A percentile compares a stretch with the other conserved stretches of the same genome.
These are phyloP conservation scores for Camarhynchus parvulus DNA, from an alignment of 2,113 vertebrate species.

Conservation along the genomic window DNA sequence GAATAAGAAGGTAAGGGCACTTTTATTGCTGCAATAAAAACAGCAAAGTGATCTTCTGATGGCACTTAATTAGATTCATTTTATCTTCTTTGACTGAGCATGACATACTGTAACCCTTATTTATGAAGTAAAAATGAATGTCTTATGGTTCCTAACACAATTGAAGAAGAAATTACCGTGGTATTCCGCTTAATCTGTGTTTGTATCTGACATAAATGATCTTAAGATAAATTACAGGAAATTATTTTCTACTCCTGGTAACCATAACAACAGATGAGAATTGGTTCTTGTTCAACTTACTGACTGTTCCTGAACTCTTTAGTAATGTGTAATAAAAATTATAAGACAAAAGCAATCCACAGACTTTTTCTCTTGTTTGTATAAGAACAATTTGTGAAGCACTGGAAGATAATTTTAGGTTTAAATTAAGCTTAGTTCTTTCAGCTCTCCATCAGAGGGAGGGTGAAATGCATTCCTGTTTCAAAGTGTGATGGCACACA, in stretches of 20 bases:
- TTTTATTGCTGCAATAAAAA: constrained; percentile 72
- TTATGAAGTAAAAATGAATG: constrained; percentile 74
- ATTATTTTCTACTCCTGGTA: constrained; percentile 76
- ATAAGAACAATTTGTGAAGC: background rate
- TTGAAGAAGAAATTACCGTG: constrained; percentile 67
- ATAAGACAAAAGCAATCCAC: constrained; percentile 2
- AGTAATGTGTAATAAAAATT: constrained; percentile 26
- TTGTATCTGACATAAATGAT: constrained; percentile 75
- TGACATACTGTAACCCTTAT: constrained; percentile 72
- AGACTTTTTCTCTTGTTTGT: background rate
- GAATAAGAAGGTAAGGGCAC: constrained; percentile 73
- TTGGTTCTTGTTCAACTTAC: constrained; percentile 61
- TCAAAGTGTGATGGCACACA: background rate
- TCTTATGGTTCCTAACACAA: constrained; percentile 67
- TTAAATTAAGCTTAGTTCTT: background rate
- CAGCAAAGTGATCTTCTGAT: constrained; percentile 73
- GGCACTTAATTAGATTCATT: constrained; percentile 75
- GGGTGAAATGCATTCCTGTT: background rate
- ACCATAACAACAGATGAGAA: constrained; percentile 78
- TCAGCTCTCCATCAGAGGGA: background rate
- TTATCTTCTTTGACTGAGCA: constrained; percentile 72
- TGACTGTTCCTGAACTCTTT: constrained; percentile 46
- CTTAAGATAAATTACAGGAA: constrained; percentile 80
- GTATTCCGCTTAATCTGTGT: constrained; percentile 75
- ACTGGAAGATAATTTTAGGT: background rate